Conservation (phyloP, 2,888 invertebrate genomes). For the Dolichopus griseipennis region DNA sequence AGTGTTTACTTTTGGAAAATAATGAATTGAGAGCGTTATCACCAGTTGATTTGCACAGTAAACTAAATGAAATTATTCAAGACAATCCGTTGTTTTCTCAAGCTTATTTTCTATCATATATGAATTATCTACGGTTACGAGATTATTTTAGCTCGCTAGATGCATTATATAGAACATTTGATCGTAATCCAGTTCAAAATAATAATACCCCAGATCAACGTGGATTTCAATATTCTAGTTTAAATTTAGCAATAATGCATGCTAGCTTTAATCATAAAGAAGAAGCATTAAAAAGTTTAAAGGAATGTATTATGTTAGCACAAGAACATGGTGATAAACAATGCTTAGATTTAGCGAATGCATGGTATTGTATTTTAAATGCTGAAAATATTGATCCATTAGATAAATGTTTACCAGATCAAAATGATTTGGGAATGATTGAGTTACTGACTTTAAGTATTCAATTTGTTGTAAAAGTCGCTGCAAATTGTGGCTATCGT, state of each 20-base stretch:
- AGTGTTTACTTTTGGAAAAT: conserved; percentile 70
- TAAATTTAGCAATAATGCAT: conserved; percentile 84
- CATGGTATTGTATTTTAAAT: conserved; percentile 62
- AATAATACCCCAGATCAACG: conserved; percentile 45
- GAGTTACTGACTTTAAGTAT: conserved; percentile 65
- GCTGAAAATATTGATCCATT: conserved; percentile 52
- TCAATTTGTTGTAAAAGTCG: conserved; percentile 68
- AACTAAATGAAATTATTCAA: conserved; percentile 39
- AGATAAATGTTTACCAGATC: conserved; percentile 59
- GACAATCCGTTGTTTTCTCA: conserved; percentile 39
- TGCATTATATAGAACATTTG: conserved; percentile 52
- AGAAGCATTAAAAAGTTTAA: conserved; percentile 70
- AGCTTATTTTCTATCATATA: conserved; percentile 74
- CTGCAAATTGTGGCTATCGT: conserved; percentile 46
- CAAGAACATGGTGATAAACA: conserved; percentile 81
- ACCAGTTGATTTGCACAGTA: conserved; percentile 64
- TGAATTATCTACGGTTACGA: conserved; percentile 78
- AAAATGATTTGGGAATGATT: conserved; percentile 57
- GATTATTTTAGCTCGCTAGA: conserved; percentile 56
- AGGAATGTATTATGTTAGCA: conserved; percentile 77
- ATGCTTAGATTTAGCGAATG: conserved; percentile 75
- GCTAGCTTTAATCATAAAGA: conserved; percentile 66
- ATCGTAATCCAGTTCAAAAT: conserved; percentile 57
- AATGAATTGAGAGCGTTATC: conserved; percentile 72
- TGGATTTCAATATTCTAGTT: conserved; percentile 75